Base-by-base conservation (phyloP, 1,140 invertebrate species). In the Drosophila tsacasi region DNA sequence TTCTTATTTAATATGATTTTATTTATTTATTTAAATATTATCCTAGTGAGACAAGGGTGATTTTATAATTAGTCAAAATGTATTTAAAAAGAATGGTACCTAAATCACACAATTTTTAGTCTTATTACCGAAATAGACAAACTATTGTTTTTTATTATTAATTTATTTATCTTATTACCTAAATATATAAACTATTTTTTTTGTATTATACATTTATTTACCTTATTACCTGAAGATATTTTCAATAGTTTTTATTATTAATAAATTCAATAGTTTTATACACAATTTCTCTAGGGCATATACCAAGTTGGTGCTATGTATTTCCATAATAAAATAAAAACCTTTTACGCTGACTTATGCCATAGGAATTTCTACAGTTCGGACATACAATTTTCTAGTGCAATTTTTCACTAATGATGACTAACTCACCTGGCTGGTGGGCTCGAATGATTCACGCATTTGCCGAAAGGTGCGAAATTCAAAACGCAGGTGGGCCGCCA, bases 401-500 rank as follows among this genome's bases (percentile, higher is more conserved):
- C 71, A 87, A 75, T 89, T 89, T 89, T 89, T 89, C 66, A 89
- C 74, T 57, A 81, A 79, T 81, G 85, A 89, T 89, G 84, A 89
- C 84, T 89, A 89, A 89, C 66, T 79, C 81, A 72, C 65, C 64
- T 74, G 74, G 74, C 61, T 46, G 75, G 74, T 52, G 21, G 46
- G 52, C 74, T 63, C 58, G 77, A 79, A 78, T 87, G 84, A 89
- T 89, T 89, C 84, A 89, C 78, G 64, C 74, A 46, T 55, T 47
- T 25, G 30, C 66, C 30, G 37, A 40, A 52, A 87, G 73, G 73
- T 81, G 84, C 81, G 85, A 81, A 75, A 77, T 71, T 62, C 47
- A 60, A 58, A 79, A 59, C 71, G 54, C 83, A 86, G 83, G 76
- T 83, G 83, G 83, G 62, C 54, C 66, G 15, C 23, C 49, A 32